Percentiles rank a stretch among this genome's conserved stretches.
phyloP scores from a whole-genome alignment of 2,888 invertebrate species.

The Heliconius hortense region DNA sequence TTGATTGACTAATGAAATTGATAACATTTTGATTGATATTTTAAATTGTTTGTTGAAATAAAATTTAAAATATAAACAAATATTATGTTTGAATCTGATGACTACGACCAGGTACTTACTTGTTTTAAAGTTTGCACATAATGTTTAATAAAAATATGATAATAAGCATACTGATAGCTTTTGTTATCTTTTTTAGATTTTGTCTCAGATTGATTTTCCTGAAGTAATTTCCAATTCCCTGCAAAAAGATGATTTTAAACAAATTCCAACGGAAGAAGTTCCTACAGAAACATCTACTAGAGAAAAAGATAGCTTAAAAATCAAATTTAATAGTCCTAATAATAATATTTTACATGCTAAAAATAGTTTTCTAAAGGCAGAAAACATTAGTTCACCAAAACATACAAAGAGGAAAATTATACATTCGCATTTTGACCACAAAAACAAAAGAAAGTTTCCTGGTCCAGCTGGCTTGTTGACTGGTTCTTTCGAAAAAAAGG shows the following conservation, averaged over 20 bases:
- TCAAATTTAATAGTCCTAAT: not conserved
- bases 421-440: constrained; percentile 67
- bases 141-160: constrained; percentile 11
- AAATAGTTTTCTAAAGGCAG: not conserved
- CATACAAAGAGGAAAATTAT: constrained; percentile 70
- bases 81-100: constrained; percentile 75
- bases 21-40: not conserved
- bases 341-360: not conserved
- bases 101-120: constrained; percentile 67
- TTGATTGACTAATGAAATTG: not conserved
- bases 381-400: constrained; percentile 52
- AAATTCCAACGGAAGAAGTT: not conserved
- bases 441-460: constrained; percentile 73
- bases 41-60: not conserved
- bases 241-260: not conserved
- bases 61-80: not conserved
- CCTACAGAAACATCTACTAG: not conserved
- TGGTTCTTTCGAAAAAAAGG: constrained; percentile 59
- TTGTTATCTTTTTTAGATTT: constrained; percentile 54
- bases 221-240: constrained; percentile 42
- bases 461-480: constrained; percentile 74
- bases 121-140: not conserved
- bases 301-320: not conserved
- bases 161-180: constrained; percentile 1
- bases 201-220: constrained; percentile 72